These are phyloP conservation scores for Prionchulus punctatus DNA, from an alignment of 2,888 invertebrate species.

Conservation along the genomic window DNA sequence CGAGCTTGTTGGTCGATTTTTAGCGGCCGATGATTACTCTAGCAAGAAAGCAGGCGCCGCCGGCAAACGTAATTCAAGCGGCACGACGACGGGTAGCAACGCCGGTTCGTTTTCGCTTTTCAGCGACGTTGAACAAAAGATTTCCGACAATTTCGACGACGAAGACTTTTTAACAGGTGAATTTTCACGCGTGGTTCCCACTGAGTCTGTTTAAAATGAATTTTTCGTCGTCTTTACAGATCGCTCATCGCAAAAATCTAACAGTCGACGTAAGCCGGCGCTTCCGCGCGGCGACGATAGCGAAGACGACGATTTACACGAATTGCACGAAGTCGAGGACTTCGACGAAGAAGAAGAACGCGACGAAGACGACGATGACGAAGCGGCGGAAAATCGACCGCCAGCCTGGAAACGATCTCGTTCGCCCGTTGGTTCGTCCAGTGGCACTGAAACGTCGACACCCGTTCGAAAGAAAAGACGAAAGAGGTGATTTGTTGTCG, in stretches of 20 bases:
- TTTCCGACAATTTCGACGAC: not conserved
- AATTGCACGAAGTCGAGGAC: not conserved
- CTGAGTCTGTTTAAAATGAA: not conserved
- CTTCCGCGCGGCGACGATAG: not conserved
- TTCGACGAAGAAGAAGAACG: not conserved
- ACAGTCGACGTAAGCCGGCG: too few relatives aligned
- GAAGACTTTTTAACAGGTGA: constrained; percentile 1
- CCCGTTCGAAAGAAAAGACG: not conserved
- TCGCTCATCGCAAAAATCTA: too few relatives aligned
- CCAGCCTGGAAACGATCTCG: too few relatives aligned
- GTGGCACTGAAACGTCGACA: not conserved
- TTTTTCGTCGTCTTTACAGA: not conserved
- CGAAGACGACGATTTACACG: too few relatives aligned
- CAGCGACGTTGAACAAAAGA: constrained; percentile 2
- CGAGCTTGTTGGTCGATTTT: too few relatives aligned
- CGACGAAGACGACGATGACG: not conserved
- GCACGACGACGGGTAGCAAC: not conserved
- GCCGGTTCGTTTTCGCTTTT: not conserved
- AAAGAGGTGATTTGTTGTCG: not conserved
- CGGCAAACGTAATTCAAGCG: not conserved
- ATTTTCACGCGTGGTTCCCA: too few relatives aligned
- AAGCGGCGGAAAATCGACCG: not conserved
- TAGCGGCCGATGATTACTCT: too few relatives aligned
- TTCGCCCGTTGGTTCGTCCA: not conserved
- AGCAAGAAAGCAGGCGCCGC: too few relatives aligned